Evolutionary conservation across 2,888 invertebrate species (phyloP).

Genomic region (Electrophaes corylata): DNA sequence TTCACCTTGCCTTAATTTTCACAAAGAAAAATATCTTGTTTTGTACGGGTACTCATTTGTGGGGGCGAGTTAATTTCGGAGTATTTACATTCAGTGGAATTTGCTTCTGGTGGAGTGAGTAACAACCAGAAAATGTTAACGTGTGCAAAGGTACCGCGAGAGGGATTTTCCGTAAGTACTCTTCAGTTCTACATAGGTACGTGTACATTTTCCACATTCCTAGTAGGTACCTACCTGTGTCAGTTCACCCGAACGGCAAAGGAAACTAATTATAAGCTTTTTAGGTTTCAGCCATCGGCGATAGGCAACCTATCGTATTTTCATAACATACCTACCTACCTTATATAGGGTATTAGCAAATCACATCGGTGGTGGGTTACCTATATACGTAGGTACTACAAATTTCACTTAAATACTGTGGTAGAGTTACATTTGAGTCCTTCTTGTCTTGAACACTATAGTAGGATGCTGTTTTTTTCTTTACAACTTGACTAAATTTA

Average conservation of each 20-base stretch:
- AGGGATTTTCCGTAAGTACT: constrained; percentile 38
- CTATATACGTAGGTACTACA: too few species aligned
- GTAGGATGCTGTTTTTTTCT: too few species aligned
- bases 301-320: too few species aligned
- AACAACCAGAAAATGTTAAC: constrained; percentile 53
- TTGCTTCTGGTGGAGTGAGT: constrained; percentile 72
- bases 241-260: neutral
- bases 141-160: constrained; percentile 44
- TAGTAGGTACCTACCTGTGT: neutral
- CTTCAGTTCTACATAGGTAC: neutral
- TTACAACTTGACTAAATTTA: too few species aligned
- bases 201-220: neutral
- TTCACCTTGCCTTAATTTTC: constrained; percentile 8
- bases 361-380: too few species aligned
- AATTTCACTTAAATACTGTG: too few species aligned
- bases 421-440: too few species aligned
- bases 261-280: neutral
- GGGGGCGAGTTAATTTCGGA: constrained; percentile 63
- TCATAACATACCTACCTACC: too few species aligned
- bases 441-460: too few species aligned
- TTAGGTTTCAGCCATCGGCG: too few species aligned
- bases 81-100: constrained; percentile 70
- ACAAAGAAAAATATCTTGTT: constrained; percentile 60
- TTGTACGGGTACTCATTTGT: constrained; percentile 46
- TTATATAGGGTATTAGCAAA: too few species aligned